Percentiles rank a stretch among this genome's conserved stretches.
phyloP scores from a whole-genome alignment of 2,797 vertebrate species.

The Phalanger gymnotis region DNA sequence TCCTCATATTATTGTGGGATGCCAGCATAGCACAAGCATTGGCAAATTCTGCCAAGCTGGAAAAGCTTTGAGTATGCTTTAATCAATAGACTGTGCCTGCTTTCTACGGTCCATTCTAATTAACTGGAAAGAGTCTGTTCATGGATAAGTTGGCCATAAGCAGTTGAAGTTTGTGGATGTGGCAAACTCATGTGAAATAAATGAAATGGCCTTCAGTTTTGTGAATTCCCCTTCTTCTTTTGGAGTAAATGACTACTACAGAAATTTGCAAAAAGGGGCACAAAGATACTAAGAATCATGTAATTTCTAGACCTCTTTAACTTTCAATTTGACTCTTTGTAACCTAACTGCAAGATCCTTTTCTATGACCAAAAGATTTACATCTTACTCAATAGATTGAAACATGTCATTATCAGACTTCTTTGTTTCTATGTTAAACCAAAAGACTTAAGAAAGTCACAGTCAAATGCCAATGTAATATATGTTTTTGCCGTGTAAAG shows the following conservation, averaged over 20 bases:
- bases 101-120: not conserved
- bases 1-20: not conserved
- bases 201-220: not conserved
- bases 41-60: not conserved
- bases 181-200: not conserved
- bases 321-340: not conserved
- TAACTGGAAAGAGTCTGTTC: not conserved
- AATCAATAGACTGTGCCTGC: not conserved
- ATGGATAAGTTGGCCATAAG: not conserved
- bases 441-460: not conserved
- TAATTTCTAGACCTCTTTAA: not conserved
- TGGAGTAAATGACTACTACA: not conserved
- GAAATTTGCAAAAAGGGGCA: not conserved
- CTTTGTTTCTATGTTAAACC: not conserved
- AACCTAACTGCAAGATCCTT: not conserved
- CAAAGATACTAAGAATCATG: not conserved
- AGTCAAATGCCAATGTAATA: not conserved
- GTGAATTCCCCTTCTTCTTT: not conserved
- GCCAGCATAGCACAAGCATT: not conserved
- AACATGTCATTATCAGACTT: not conserved
- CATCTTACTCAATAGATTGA: not conserved
- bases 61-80: not conserved
- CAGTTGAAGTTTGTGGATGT: not conserved
- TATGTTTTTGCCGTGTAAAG: not conserved
- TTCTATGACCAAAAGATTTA: not conserved